Percentiles rank a stretch among this genome's conserved stretches.
phyloP scores from a whole-genome alignment of 2,888 invertebrate species.

The Petrolisthes cinctipes region DNA sequence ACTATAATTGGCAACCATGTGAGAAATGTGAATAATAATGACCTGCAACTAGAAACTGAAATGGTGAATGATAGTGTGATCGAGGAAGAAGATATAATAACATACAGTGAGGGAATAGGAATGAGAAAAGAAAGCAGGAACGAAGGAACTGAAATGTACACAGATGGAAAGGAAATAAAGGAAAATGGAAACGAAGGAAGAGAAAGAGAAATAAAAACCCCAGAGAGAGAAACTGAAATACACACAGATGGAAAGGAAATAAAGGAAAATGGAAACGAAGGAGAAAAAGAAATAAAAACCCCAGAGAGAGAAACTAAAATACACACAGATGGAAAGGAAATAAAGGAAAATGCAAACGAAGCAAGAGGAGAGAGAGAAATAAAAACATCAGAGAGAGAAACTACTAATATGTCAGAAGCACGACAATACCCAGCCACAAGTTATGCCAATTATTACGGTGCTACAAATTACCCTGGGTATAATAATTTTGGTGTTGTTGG shows the following conservation, averaged over 20 bases:
- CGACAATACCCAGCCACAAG: not conserved
- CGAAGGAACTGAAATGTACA: not conserved
- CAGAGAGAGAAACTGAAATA: too few relatives aligned
- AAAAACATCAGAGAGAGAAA: not conserved
- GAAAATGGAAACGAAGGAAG: not conserved
- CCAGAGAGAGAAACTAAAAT: too few relatives aligned
- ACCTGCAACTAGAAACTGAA: not conserved
- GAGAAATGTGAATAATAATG: too few relatives aligned
- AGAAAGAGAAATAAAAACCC: not conserved
- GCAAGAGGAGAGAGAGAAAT: not conserved
- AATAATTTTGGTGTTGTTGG: not conserved
- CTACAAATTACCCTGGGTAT: slow-evolving; percentile 21
- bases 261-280: too few relatives aligned
- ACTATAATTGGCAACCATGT: too few relatives aligned
- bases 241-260: too few relatives aligned
- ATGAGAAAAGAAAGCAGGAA: not conserved
- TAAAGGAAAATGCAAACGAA: not conserved
- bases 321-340: too few relatives aligned
- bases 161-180: not conserved
- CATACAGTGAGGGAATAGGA: not conserved
- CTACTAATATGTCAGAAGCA: not conserved
- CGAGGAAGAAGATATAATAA: not conserved
- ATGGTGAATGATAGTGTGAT: not conserved
- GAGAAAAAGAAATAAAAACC: too few relatives aligned
- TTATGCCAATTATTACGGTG: slow-evolving; percentile 19